Conservation (phyloP, 2,797 vertebrate genomes). For the Helarctos malayanus region DNA sequence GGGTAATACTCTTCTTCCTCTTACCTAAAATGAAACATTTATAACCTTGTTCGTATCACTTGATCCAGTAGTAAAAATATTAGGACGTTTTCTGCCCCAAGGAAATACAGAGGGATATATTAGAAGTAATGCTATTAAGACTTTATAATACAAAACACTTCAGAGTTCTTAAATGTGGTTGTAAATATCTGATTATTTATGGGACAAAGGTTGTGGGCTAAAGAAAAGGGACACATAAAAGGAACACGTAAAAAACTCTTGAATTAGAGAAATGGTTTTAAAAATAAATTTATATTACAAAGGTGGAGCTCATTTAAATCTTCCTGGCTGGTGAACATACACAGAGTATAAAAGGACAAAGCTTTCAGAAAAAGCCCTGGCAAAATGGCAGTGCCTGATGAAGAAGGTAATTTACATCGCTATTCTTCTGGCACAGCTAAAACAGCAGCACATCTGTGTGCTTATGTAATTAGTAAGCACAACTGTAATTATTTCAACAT, state of each 20-base stretch:
- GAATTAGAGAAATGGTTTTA: neutral
- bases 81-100: neutral
- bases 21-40: conserved; percentile 21
- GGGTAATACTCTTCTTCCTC: neutral
- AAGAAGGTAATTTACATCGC: neutral
- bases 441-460: neutral
- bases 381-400: neutral
- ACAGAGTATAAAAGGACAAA: neutral
- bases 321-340: neutral
- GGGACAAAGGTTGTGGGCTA: neutral
- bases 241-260: neutral
- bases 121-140: conserved; percentile 6
- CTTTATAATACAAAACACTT: conserved; percentile 8
- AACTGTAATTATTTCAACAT: neutral
- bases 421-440: neutral
- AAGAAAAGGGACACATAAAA: neutral
- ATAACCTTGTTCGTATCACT: neutral
- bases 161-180: neutral
- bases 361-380: neutral
- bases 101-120: neutral
- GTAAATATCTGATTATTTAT: neutral
- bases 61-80: neutral
- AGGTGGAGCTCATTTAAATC: neutral
- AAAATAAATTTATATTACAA: conserved; percentile 24
- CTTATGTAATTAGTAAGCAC: neutral